Evolutionary conservation across 2,797 vertebrate genomes (phyloP).

Genomic region (Pelodytes ibericus): DNA sequence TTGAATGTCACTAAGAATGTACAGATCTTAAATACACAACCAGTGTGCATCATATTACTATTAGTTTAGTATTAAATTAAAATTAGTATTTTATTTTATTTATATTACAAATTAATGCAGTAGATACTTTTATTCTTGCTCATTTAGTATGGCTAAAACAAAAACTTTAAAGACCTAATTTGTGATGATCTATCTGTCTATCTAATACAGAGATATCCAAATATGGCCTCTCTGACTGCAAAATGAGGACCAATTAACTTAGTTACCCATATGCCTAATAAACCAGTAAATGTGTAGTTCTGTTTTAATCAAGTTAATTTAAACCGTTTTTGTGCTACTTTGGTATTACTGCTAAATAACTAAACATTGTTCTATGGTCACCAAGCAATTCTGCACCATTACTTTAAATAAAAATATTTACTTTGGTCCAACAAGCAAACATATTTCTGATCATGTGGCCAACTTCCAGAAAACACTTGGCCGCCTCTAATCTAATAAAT

Average conservation of each 20-base stretch:
- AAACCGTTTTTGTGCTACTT: background rate
- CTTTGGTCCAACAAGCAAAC: no score
- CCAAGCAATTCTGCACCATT: no score
- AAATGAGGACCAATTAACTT: no score
- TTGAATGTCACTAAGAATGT: conserved; percentile 41
- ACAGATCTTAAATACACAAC: conserved; percentile 17
- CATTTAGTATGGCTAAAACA: background rate
- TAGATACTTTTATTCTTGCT: background rate
- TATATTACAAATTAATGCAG: no score
- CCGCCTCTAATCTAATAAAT: no score
- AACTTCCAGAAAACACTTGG: no score
- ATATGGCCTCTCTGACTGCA: no score
- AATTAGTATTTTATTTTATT: background rate
- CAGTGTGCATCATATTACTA: conserved; percentile 8
- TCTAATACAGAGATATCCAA: background rate
- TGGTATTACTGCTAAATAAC: background rate
- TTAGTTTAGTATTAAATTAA: background rate
- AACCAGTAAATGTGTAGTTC: no score
- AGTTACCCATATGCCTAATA: no score
- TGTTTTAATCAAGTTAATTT: no score
- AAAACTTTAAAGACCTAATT: background rate
- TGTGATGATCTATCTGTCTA: background rate
- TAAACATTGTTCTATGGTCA: background rate
- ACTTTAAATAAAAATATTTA: no score
- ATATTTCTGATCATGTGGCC: no score